Base-by-base conservation (phyloP, 2,888 invertebrate species). In the Petrolisthes manimaculis region DNA sequence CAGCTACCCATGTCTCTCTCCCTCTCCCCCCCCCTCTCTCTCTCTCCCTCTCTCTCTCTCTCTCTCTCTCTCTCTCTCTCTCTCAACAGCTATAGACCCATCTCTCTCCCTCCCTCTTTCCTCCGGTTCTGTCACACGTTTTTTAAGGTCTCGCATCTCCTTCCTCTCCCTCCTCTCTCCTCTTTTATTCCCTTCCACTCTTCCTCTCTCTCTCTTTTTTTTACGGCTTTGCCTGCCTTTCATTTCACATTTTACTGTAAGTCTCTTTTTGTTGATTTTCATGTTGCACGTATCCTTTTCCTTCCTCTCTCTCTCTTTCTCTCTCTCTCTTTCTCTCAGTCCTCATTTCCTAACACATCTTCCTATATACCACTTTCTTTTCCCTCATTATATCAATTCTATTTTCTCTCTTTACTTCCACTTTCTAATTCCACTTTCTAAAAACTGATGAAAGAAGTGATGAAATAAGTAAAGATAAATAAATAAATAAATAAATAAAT, bases 41-140 rank as follows among this genome's bases (percentile, higher is more conserved):
- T 1, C 61, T 61, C 1, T 3, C 61, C 61, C 0, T 83, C 83
- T 83, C 54, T 83, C 55, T 82, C 55, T 82, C 54, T 82, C 55
- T 82, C 83, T 82, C 54, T 82, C 61, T 82, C 24, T 82, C 83
- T 82, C 67, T 37, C 24, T 80, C 54, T 53, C 80, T 53, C 61
- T 61, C 61, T 61, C 61, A 9, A 61, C 61, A 61, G 8, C 61
- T 61, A 61, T 14, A n/a, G n/a, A 9, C 61, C 61, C 61, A 61
- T 61, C 61, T 61, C 14, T 61, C 61, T 3, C 61, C 61, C 61
- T 61, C 61, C 61, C 61, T 61, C 61, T 18, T 61, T 61, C 61
- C 61, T 61, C 61, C 37, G 37, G 37, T 61, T 80, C 54, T 80
- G 14, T 55, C 54, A 24, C 53, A 12, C 9, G 12, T 61, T 61